Evolutionary conservation across 2,888 invertebrate genomes (phyloP), one percentile per base, ranked within the genome.

Genomic region (Noctua janthe): DNA sequence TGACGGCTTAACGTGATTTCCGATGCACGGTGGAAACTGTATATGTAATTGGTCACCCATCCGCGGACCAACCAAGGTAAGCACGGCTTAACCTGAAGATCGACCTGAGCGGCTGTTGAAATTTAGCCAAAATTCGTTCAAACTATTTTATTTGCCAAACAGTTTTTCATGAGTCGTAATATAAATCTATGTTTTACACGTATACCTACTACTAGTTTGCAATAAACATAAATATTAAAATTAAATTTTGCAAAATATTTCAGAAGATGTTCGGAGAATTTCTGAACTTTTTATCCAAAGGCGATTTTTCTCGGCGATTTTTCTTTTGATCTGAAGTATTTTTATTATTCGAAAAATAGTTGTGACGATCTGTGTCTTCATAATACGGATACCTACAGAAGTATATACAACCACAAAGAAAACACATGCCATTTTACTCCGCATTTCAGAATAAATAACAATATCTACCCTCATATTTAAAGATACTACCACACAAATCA

Each of bases 401-500:
- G 7, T 43, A 54, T 17, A 35, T 23, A 20, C 17, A 79, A 51
- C 39, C 3, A 10, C 59, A 54, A 62, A 35, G 0, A 47, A 43
- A 35, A 11, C 11, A 39, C 4, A 54, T 47, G 1, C 7, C 1
- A 20, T 77, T 77, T 35, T 69, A 51, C 10, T 51, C 13, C 23
- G 4, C 6, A 62, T 23, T 7, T n/a, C 51, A 59, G 49, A 76
- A 67, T 54, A 76, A 83, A 83, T 43, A 76, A 62, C 13, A 69
- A 47, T 23, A 74, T 23, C 29, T n/a, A 17, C 69, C 47, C 29
- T 35, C n/a, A 74, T 15, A 51, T 51, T 75, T 29, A 29, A 71
- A 66, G 54, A 72, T 49, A 87, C 71, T 81, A 70, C 10, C 74
- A 17, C 76, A 81, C 71, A 88, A 84, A 84, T 84, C 82, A 84